Percentiles rank a stretch among this genome's conserved stretches.
Evolutionary conservation across 1,140 invertebrate species (phyloP).

Genomic region (Penaeus japonicus): DNA sequence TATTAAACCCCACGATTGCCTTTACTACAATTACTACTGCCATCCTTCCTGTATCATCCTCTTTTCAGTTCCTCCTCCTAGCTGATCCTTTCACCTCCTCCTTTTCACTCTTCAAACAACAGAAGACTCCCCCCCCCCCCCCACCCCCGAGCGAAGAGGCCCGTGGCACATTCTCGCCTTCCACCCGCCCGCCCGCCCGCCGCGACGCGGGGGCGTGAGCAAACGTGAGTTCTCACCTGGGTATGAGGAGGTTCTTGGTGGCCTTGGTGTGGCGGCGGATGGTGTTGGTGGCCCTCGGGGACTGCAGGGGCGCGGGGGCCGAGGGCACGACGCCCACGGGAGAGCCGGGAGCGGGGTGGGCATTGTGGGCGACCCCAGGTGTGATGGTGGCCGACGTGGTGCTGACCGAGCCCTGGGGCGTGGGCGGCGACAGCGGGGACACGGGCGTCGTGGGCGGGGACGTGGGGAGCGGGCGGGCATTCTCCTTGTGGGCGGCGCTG

Average conservation of each 20-base stretch:
- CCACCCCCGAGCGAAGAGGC: background rate
- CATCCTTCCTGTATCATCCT: too few relatives aligned
- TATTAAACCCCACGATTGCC: too few relatives aligned
- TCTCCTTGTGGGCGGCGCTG: slow-evolving; percentile 40
- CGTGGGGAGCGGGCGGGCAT: slow-evolving; percentile 33
- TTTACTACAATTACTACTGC: too few relatives aligned
- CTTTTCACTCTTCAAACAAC: too few relatives aligned
- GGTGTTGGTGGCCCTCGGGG: slow-evolving; percentile 22
- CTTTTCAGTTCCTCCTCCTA: too few relatives aligned
- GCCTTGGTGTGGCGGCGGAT: slow-evolving; percentile 38
- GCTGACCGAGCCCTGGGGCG: background rate
- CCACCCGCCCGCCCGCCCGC: background rate
- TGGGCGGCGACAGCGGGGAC: slow-evolving; percentile 26
- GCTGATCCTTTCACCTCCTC: too few relatives aligned
- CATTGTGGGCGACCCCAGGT: background rate
- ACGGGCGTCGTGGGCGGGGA: slow-evolving; percentile 7
- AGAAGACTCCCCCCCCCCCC: too few relatives aligned
- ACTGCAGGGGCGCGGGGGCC: slow-evolving; percentile 6
- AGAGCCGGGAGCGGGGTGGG: background rate
- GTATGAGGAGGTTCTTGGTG: slow-evolving; percentile 51
- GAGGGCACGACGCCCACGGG: slow-evolving; percentile 2
- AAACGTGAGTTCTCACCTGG: slow-evolving; percentile 41
- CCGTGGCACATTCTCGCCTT: background rate
- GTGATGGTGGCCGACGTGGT: background rate
- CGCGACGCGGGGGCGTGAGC: too few relatives aligned